Evolutionary conservation across 2,113 vertebrate genomes (phyloP), one percentile per base, ranked within the genome.

Genomic region (Rana temporaria): DNA sequence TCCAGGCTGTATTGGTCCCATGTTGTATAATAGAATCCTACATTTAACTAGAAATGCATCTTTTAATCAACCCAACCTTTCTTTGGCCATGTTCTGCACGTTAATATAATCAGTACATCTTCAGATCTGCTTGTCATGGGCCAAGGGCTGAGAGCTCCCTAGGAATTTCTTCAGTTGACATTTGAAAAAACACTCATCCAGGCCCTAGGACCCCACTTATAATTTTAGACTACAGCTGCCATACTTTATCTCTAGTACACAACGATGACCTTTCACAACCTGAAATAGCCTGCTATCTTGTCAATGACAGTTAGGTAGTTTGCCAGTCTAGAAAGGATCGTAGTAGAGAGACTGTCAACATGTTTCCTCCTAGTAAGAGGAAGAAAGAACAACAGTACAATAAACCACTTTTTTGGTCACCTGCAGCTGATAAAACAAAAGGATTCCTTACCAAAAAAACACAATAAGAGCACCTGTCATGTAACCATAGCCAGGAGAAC

Each of bases 151-250:
- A 3, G 17, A 74, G 55, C 34, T 11, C 1, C 32, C n/a, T 62
- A 15, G n/a, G 26, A 18, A 38, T 42, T 15, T 62, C 72, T 74
- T 60, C 0, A 32, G 53, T 20, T 68, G 78, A 79, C 78, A 69
- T 69, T 79, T 79, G 19, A 22, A 14, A 14, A 34, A 69, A 2
- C 65, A 59, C 55, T 42, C 60, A 18, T 6, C 38, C 26, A 19
- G 57, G 34, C 19, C 59, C 52, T 18, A 59, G 26, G 12, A 66
- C 12, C 63, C 14, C n/a, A 26, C 32, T 17, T 79, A 17, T 68
- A 69, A 79, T 67, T 69, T 69, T 59, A 79, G 65, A 19, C n/a
- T 20, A 18, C 80, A 82, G 80, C 80, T 82, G 80, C 70, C 65
- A 55, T 15, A 65, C n/a, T 75, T 82, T 53, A 74, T 75, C 80